Conservation (phyloP, 2,888 invertebrate genomes). For the Autographa pulchrina region DNA sequence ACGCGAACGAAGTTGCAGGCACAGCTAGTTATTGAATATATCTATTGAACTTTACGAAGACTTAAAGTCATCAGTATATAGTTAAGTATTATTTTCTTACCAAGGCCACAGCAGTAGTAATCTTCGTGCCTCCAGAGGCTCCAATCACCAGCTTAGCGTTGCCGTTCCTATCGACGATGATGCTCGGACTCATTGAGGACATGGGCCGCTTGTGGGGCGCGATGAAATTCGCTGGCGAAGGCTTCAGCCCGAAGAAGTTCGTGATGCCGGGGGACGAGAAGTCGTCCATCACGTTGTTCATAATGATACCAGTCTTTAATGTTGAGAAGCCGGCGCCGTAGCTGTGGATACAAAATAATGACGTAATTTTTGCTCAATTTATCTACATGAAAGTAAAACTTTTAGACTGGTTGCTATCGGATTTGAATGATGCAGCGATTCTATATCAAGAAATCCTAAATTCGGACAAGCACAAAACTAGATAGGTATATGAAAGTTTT, state of each 20-base stretch:
- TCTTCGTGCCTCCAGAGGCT: slow-evolving; percentile 95
- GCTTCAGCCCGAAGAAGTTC: slow-evolving; percentile 92
- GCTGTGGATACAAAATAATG: slow-evolving; percentile 82
- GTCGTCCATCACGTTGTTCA: slow-evolving; percentile 99
- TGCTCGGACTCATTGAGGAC: slow-evolving; percentile 96
- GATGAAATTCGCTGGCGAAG: slow-evolving; percentile 95
- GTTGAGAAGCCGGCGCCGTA: slow-evolving; percentile 96
- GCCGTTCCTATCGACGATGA: slow-evolving; percentile 91
- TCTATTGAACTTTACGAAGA: too few species aligned
- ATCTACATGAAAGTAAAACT: not conserved
- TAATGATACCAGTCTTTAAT: slow-evolving; percentile 95
- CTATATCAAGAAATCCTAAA: too few species aligned
- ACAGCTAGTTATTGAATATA: too few species aligned
- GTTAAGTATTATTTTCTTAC: slow-evolving; percentile 77
- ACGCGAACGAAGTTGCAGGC: too few species aligned
- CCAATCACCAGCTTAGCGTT: slow-evolving; percentile 93
- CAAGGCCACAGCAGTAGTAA: slow-evolving; percentile 92
- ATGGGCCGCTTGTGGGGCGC: slow-evolving; percentile 94
- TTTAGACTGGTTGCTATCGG: too few species aligned
- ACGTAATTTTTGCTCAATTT: not conserved
- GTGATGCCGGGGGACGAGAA: slow-evolving; percentile 94
- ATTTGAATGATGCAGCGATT: too few species aligned
- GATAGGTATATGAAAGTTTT: too few species aligned
- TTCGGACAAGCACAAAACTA: too few species aligned
- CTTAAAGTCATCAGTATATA: not conserved